phyloP scores from a whole-genome alignment of 1,140 invertebrate species.

The Pseudomyrmex pallidus region DNA sequence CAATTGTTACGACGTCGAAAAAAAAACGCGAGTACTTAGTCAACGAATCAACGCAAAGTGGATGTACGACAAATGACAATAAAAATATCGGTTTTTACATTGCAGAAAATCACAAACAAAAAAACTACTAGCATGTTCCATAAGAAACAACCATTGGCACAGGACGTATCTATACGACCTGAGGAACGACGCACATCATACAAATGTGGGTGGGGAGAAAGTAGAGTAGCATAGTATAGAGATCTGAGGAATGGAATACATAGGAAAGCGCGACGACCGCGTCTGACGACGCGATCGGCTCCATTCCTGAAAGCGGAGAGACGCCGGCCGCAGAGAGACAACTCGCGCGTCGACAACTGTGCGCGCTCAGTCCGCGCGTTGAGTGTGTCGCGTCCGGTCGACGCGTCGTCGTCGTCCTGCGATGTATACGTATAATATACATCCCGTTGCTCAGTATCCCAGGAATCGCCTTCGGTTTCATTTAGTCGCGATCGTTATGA shows the following conservation, averaged over 20 bases:
- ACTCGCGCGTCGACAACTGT: conserved; percentile 46
- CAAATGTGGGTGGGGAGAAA: conserved; percentile 19
- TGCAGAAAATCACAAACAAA: neutral
- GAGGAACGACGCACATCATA: neutral
- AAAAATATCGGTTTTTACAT: neutral
- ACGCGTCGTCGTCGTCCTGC: conserved; percentile 16
- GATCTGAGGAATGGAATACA: conserved; percentile 20
- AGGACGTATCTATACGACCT: neutral
- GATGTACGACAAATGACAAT: neutral
- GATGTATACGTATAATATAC: neutral
- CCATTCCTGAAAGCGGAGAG: conserved; percentile 65
- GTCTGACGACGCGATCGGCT: conserved; percentile 20
- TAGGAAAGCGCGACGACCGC: neutral
- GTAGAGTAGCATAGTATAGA: conserved; percentile 42
- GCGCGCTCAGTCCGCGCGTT: conserved; percentile 67
- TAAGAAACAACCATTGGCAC: conserved; percentile 23
- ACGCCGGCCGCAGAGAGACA: conserved; percentile 62
- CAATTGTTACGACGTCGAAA: neutral
- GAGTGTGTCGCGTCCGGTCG: conserved; percentile 70
- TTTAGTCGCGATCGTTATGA: conserved; percentile 14
- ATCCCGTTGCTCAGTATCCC: neutral
- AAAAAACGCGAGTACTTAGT: neutral
- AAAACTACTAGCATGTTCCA: neutral
- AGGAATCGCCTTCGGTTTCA: neutral
- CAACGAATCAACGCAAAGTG: too few relatives aligned